These are phyloP conservation scores for Narcine bancroftii DNA, from an alignment of 2,113 vertebrate species.

Conservation along the genomic window DNA sequence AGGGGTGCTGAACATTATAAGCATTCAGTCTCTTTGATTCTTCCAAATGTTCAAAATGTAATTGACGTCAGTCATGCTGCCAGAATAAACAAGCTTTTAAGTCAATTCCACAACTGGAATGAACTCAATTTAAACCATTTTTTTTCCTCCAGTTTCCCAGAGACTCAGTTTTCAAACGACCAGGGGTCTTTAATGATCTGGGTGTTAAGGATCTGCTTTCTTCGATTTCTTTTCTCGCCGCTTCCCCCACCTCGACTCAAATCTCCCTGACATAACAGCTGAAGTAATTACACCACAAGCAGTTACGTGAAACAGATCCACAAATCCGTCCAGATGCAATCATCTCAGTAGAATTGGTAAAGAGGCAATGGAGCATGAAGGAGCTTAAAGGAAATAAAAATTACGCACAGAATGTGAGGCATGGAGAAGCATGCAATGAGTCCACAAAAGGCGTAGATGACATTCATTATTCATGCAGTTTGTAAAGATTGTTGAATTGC, in stretches of 20 bases:
- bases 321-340: neutral
- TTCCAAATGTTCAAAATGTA: constrained; percentile 56
- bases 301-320: neutral
- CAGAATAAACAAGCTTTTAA: constrained; percentile 65
- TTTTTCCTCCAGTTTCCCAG: constrained; percentile 48
- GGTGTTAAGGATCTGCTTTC: neutral
- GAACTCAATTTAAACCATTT: constrained; percentile 48
- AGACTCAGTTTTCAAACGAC: constrained; percentile 47
- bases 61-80: constrained; percentile 55
- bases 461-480: neutral
- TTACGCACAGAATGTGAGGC: neutral
- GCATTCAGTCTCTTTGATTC: constrained; percentile 62
- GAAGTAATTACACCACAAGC: neutral
- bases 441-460: neutral
- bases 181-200: constrained; percentile 46
- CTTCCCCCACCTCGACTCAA: neutral
- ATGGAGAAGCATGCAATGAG: neutral
- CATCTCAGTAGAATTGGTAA: neutral
- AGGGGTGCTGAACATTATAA: constrained; percentile 54
- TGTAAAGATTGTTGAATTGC: neutral
- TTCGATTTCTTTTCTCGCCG: neutral
- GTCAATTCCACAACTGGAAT: constrained; percentile 48
- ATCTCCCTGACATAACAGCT: neutral
- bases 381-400: neutral
- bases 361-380: neutral